Percentiles rank a stretch among this genome's conserved stretches.
Conservation (phyloP, 2,888 invertebrate genomes). For the Acleris laterana region DNA sequence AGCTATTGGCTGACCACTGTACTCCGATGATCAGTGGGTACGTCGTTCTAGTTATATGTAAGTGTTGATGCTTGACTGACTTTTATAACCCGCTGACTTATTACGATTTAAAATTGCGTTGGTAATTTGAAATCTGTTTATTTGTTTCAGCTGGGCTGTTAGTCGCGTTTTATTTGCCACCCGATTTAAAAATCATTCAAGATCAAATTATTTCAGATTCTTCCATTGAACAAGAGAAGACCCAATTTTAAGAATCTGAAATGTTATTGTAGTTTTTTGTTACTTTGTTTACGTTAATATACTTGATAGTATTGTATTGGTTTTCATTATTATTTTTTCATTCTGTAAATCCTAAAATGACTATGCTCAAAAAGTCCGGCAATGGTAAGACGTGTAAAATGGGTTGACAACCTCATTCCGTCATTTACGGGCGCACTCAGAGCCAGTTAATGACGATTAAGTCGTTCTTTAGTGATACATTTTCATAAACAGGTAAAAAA, state of each 20-base stretch:
- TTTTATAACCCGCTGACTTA: neutral
- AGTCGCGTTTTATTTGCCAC: constrained; percentile 59
- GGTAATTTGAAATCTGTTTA: too few relatives aligned
- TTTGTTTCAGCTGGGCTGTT: constrained; percentile 63
- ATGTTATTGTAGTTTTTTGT: neutral
- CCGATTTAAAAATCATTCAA: constrained; percentile 46
- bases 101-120: neutral
- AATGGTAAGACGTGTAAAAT: too few relatives aligned
- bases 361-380: too few relatives aligned
- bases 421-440: too few relatives aligned
- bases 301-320: too few relatives aligned
- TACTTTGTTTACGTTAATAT: too few relatives aligned
- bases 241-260: constrained; percentile 1
- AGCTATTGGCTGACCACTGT: constrained; percentile 60
- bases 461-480: too few relatives aligned
- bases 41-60: constrained; percentile 59
- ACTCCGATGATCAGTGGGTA: constrained; percentile 64
- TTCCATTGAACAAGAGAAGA: constrained; percentile 13
- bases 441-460: too few relatives aligned
- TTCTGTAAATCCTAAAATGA: too few relatives aligned
- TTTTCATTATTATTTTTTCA: too few relatives aligned
- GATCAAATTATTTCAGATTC: neutral
- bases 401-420: too few relatives aligned
- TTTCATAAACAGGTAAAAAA: too few relatives aligned
- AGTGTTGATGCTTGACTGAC: constrained; percentile 42